Evolutionary conservation across 2,888 invertebrate genomes (phyloP), one percentile per base, ranked within the genome.

Genomic region (Drosophila lutescens): DNA sequence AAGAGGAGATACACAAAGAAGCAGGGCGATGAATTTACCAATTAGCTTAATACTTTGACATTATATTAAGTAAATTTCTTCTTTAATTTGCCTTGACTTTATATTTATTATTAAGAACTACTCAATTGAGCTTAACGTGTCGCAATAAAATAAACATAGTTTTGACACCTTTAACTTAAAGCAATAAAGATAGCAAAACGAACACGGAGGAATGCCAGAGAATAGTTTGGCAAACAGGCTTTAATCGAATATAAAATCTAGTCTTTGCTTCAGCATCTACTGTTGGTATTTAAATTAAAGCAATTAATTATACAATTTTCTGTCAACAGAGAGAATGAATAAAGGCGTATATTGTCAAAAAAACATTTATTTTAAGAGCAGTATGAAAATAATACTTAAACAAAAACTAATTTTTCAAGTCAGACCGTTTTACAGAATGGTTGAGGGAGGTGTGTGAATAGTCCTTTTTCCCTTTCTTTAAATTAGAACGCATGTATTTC

Each of bases 21-120:
- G 20, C 17, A n/a, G 13, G 8, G 13, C 44, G 8, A n/a, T 26
- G 8, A 15, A 40, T 23, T 12, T 30, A 12, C 10, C 41, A 59
- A 59, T 59, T 59, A 54, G 41, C 12, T 1, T 20, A n/a, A 20
- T 15, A 13, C 17, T 17, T 30, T 46, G 13, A n/a, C 40, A 17
- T n/a, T 20, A 8, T 7, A 3, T 1, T 4, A 6, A 2, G 12
- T 20, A 43, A 43, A 43, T 26, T 13, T 10, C 20, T 13, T 44
- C 13, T 2, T 23, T 4, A 26, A n/a, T 8, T n/a, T 8, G 1
- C 4, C 5, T n/a, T 15, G n/a, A 10, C 15, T 26, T 30, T 9
- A 30, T 26, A 5, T 5, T 15, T 30, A 26, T 15, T 15, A 10
- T 15, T 5, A 20, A 13, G 15, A 10, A 43, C 12, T 43, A 43